Conservation (phyloP, 1,140 invertebrate genomes). For the honey bee (Apis mellifera) region Amel_HAv3.1 CM009936.2:15250001-15250500, state of each 20-base stretch:
- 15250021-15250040: no score
- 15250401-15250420: conserved; percentile 72
- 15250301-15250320: conserved; percentile 78
- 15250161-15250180: conserved; percentile 62
- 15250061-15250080: neutral
- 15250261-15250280: conserved; percentile 78
- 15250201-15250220: neutral
- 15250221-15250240: conserved; percentile 74
- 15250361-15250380: conserved; percentile 64
- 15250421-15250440: conserved; percentile 70
- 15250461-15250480: conserved; percentile 40
- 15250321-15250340: conserved; percentile 78
- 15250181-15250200: neutral
- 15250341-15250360: conserved; percentile 79
- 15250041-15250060: neutral
- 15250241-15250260: conserved; percentile 79
- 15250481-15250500: no score
- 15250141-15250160: conserved; percentile 74
- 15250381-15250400: conserved; percentile 44
- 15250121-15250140: conserved; percentile 67
- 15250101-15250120: conserved; percentile 55
- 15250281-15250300: conserved; percentile 65
- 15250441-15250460: conserved; percentile 62
- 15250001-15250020: no score
- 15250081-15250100: neutral